A percentile compares a stretch with the other conserved stretches of the same genome.
Evolutionary conservation across 64 coral and sea anemone genomes (phyloP).

Genomic region (Astreopora myriophthalma): DNA sequence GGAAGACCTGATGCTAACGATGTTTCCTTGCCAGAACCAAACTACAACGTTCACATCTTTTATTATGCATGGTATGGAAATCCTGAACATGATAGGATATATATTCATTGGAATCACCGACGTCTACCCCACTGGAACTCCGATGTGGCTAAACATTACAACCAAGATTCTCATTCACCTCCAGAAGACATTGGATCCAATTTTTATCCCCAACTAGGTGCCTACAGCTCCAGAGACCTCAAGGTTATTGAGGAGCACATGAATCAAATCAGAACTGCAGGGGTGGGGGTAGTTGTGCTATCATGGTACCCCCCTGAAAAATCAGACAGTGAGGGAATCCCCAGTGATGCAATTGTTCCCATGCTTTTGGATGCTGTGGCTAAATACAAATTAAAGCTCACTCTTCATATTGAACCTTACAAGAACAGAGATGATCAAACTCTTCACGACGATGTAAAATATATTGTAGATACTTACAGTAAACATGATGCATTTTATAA

Average conservation of each 20-base stretch:
- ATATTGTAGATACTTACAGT: slow-evolving; percentile 78
- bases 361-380: slow-evolving; percentile 70
- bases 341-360: slow-evolving; percentile 68
- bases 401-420: slow-evolving; percentile 95
- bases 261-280: slow-evolving; percentile 82
- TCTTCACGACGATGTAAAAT: slow-evolving; percentile 86
- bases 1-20: neutral
- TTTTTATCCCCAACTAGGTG: slow-evolving; percentile 92
- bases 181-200: slow-evolving; percentile 95
- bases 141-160: slow-evolving; percentile 63
- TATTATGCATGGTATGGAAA: slow-evolving; percentile 99
- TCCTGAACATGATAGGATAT: slow-evolving; percentile 79
- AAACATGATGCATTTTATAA: slow-evolving; percentile 94
- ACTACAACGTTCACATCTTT: slow-evolving; percentile 94
- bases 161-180: slow-evolving; percentile 64
- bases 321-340: slow-evolving; percentile 85
- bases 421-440: slow-evolving; percentile 84
- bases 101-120: slow-evolving; percentile 94
- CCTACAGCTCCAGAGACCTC: slow-evolving; percentile 85
- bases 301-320: slow-evolving; percentile 96
- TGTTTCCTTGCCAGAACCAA: slow-evolving; percentile 47
- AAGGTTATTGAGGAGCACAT: slow-evolving; percentile 85
- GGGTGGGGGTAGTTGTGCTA: slow-evolving; percentile 85
- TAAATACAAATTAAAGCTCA: slow-evolving; percentile 75
- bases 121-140: slow-evolving; percentile 83